These are phyloP conservation scores for Athene cunicularia DNA, from an alignment of 2,113 vertebrate genomes.

Conservation along the genomic window DNA sequence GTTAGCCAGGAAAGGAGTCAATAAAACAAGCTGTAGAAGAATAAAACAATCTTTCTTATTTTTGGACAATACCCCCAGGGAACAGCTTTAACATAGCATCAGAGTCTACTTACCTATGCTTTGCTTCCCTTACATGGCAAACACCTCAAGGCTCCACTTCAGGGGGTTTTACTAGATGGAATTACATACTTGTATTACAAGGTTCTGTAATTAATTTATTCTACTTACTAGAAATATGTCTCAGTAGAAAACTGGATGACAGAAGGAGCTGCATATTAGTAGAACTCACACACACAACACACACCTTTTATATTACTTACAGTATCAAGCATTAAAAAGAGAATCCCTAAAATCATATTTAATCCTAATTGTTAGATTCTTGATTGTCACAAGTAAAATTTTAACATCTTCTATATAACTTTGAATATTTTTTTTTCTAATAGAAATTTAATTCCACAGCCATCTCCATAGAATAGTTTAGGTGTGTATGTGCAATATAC, in stretches of 20 bases:
- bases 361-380: slow-evolving; percentile 1
- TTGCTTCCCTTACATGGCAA: slow-evolving; percentile 44
- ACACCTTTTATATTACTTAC: background rate
- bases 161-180: slow-evolving; percentile 43
- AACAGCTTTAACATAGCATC: background rate
- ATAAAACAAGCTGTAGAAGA: background rate
- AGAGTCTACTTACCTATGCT: slow-evolving; percentile 36
- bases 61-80: background rate
- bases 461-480: background rate
- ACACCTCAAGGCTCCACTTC: slow-evolving; percentile 35
- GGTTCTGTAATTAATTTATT: slow-evolving; percentile 53
- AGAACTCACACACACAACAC: slow-evolving; percentile 13
- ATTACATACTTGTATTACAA: slow-evolving; percentile 54
- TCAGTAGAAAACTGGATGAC: slow-evolving; percentile 50
- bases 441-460: background rate
- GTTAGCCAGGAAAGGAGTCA: background rate
- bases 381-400: background rate
- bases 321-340: slow-evolving; percentile 6
- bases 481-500: background rate
- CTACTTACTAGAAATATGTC: slow-evolving; percentile 49
- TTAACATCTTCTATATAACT: background rate
- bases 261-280: slow-evolving; percentile 48
- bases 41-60: slow-evolving; percentile 4
- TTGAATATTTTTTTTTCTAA: background rate
- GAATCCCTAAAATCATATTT: background rate